phyloP scores from a whole-genome alignment of 2,113 vertebrate species.

The Chaetodon trifascialis region DNA sequence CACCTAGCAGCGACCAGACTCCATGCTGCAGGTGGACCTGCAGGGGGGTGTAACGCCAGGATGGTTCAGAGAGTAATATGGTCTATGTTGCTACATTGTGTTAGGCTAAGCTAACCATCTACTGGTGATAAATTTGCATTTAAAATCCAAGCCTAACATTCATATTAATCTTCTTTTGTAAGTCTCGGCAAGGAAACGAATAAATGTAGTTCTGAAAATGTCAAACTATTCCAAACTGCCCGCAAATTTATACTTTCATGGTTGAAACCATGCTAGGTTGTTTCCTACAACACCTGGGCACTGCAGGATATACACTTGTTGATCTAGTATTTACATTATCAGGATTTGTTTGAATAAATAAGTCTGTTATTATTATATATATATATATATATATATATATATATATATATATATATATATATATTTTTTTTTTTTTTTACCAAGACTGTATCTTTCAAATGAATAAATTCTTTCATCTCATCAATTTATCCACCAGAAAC shows the following conservation, averaged over 20 bases:
- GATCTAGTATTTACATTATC: no score
- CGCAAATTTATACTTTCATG: background rate
- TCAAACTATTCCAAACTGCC: background rate
- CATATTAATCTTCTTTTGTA: background rate
- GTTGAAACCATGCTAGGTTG: background rate
- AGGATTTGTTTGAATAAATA: no score
- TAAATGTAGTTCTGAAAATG: background rate
- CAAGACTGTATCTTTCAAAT: constrained; percentile 1
- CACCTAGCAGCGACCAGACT: no score
- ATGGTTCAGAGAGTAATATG: no score
- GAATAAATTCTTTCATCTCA: constrained; percentile 28
- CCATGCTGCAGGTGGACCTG: no score
- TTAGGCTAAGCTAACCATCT: background rate
- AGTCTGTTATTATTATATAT: no score
- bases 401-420: no score
- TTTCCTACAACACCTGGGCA: no score
- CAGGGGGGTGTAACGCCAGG: no score
- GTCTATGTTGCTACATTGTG: background rate
- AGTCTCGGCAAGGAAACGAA: background rate
- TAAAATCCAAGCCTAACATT: background rate
- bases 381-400: no score
- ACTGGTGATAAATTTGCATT: background rate
- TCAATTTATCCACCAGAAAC: constrained; percentile 36
- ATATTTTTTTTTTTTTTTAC: no score
- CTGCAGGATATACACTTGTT: no score